These are phyloP conservation scores for Malurus elegans DNA, from an alignment of 2,113 vertebrate genomes.

Conservation along the genomic window DNA sequence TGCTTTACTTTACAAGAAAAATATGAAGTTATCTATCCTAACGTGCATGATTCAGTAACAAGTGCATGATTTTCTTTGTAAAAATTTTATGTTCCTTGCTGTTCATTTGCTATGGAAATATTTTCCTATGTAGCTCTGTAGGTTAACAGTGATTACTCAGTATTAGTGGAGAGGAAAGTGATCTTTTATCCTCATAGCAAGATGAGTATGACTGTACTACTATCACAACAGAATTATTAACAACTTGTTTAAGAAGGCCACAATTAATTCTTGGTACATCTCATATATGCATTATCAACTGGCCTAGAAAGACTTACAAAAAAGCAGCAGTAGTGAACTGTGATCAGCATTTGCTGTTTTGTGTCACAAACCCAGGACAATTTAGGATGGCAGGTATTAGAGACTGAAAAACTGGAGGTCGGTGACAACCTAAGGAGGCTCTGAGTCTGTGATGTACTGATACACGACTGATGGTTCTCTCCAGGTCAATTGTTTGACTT, in stretches of 20 bases:
- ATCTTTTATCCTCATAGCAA: not conserved
- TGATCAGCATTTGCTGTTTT: not conserved
- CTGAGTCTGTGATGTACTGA: not conserved
- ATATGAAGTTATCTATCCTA: not conserved
- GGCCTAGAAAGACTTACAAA: not conserved
- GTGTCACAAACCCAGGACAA: not conserved
- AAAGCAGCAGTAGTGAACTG: not conserved
- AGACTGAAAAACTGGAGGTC: not conserved
- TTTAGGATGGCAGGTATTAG: not conserved
- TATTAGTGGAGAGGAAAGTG: not conserved
- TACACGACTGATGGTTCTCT: not conserved
- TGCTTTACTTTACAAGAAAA: conserved; percentile 60
- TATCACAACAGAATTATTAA: not conserved
- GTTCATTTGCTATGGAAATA: not conserved
- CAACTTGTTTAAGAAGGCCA: not conserved
- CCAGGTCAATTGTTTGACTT: not conserved
- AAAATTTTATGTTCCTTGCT: not conserved
- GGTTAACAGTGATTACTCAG: not conserved
- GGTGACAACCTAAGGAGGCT: not conserved
- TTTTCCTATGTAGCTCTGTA: not conserved
- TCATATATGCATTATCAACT: not conserved
- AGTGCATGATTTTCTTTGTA: not conserved
- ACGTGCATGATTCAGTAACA: not conserved
- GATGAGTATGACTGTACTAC: not conserved
- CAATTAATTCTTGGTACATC: not conserved